Base-by-base conservation (phyloP, 2,113 vertebrate genomes). In the Nothobranchius kuhntae region DNA sequence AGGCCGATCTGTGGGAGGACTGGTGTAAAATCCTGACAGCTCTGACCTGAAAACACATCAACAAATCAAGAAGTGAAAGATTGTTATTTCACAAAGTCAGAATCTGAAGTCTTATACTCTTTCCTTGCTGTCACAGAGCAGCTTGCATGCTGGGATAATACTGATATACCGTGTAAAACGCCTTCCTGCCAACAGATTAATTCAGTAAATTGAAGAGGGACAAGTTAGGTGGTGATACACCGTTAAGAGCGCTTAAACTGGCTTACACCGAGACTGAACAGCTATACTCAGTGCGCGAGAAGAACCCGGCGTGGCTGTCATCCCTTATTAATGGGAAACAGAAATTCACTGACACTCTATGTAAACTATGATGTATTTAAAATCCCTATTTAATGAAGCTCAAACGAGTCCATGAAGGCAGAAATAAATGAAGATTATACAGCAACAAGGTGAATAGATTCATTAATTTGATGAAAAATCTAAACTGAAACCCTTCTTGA, bases 181-280 rank as follows among this genome's bases (percentile, higher is more conserved):
- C 40, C 70, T 61, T 78, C 15, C 64, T 69, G 56, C 63, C 35
- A 38, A 38, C 7, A n/a, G 46, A 35, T 42, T 64, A 36, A 72
- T 57, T 61, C 61, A 73, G 70, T 61, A 56, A 77, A 77, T 3
- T 45, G 3, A 35, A 57, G 52, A 63, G 60, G 30, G 21, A 40
- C 14, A 24, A 30, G 24, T 26, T 65, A 58, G 0, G 65, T 35
- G 46, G 47, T 53, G 51, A 55, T 13, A 30, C 21, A 55, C 40
- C 57, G 36, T 60, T 9, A 57, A 61, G 51, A 44, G 57, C 1
- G 9, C 50, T 60, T 8, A 58, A 61, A 65, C 36, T 17, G 58
- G 17, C 45, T 61, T 61, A 53, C 48, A 51, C 36, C 24, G 30
- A 68, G 52, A 71, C 13, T 51, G 46, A 61, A 56, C 38, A n/a